A percentile compares a stretch with the other conserved stretches of the same genome.
These are phyloP conservation scores for Sigmodon hispidus DNA, from an alignment of 2,113 vertebrate species.

Conservation along the genomic window DNA sequence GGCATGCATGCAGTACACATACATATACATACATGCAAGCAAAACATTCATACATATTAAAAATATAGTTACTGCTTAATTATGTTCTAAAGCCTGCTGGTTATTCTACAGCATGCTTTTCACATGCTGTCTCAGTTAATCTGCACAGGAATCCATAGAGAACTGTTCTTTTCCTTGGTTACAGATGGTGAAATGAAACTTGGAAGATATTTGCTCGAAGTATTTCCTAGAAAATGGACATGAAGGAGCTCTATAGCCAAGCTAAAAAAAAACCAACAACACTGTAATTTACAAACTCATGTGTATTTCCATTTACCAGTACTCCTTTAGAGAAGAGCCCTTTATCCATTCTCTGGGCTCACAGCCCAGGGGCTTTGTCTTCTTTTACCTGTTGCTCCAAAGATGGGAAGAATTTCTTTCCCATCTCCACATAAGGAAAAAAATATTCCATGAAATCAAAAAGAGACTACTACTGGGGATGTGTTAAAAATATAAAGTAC, in stretches of 20 bases:
- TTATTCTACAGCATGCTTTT: not conserved
- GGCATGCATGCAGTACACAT: not conserved
- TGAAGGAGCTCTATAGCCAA: not conserved
- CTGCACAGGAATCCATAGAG: not conserved
- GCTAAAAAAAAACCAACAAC: not conserved
- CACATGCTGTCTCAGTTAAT: not conserved
- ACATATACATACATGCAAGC: not conserved
- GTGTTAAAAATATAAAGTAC: conserved; percentile 17
- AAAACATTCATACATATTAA: not conserved
- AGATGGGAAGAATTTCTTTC: conserved; percentile 7
- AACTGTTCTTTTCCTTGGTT: conserved; percentile 23
- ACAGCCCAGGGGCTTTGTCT: not conserved
- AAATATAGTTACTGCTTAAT: conserved; percentile 1
- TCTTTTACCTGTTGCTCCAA: not conserved
- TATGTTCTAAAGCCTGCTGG: conserved; percentile 28
- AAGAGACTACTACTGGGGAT: not conserved
- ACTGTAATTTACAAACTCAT: not conserved
- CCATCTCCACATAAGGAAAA: conserved; percentile 20
- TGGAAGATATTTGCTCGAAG: conserved; percentile 14
- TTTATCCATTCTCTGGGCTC: not conserved
- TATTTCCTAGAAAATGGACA: conserved; percentile 5
- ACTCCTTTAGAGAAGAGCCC: not conserved
- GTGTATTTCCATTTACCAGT: not conserved
- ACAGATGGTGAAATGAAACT: conserved; percentile 18
- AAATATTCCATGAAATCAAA: not conserved